Percentiles rank a stretch among this genome's conserved stretches.
phyloP scores from a whole-genome alignment of 2,888 invertebrate genomes.

The Epinotia nisella region DNA sequence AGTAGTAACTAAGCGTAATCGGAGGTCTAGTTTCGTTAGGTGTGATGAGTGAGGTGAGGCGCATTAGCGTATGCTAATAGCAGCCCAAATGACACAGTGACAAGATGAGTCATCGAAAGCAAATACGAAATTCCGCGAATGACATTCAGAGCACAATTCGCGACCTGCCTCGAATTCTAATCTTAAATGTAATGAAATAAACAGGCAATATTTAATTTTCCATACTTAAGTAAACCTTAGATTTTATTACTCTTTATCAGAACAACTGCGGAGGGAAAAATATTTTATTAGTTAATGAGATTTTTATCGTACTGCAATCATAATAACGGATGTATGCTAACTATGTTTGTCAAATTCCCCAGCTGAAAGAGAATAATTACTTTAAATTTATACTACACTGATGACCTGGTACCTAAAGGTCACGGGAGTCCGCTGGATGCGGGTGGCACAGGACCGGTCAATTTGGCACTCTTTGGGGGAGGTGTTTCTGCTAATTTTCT shows the following conservation, averaged over 20 bases:
- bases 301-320: conserved; percentile 9
- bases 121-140: conserved; percentile 3
- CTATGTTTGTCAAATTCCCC: conserved; percentile 3
- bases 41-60: too few relatives aligned
- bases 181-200: conserved; percentile 1
- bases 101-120: conserved; percentile 8
- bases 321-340: conserved; percentile 16
- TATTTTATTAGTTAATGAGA: conserved; percentile 1
- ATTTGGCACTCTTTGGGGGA: too few relatives aligned
- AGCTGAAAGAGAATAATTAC: not conserved
- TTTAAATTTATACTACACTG: not conserved
- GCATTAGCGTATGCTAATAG: too few relatives aligned
- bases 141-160: not conserved
- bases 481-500: too few relatives aligned
- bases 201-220: conserved; percentile 13
- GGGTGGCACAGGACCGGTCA: too few relatives aligned
- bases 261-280: conserved; percentile 10
- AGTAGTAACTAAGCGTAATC: too few relatives aligned
- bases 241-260: conserved; percentile 16
- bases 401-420: too few relatives aligned
- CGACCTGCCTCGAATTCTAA: conserved; percentile 2
- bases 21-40: too few relatives aligned
- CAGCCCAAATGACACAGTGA: not conserved
- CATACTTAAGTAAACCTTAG: conserved; percentile 5
- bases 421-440: too few relatives aligned